Conservation (phyloP, 2,113 vertebrate species). For the Protomyctophum bolini region DNA sequence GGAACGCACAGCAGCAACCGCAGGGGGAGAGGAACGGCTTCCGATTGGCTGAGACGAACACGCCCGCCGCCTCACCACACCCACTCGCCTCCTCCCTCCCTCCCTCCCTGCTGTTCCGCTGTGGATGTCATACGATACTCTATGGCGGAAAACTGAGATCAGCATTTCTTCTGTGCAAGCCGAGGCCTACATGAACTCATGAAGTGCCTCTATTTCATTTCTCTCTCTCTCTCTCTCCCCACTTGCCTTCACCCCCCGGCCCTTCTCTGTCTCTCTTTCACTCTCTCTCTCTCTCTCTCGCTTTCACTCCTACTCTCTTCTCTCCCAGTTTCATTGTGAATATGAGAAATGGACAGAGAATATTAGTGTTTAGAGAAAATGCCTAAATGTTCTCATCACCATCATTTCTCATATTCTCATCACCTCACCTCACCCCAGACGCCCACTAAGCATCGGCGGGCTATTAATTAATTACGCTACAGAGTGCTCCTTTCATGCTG, state of each 20-base stretch:
- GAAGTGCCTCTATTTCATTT: too few relatives aligned
- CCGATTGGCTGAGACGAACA: slow-evolving; percentile 67
- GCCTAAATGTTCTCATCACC: not conserved
- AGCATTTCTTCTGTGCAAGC: slow-evolving; percentile 43
- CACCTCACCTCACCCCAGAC: slow-evolving; percentile 10
- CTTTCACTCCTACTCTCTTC: slow-evolving; percentile 33
- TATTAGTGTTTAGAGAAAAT: slow-evolving; percentile 5
- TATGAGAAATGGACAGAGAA: slow-evolving; percentile 6
- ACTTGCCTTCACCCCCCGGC: not conserved
- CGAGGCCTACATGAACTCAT: too few relatives aligned
- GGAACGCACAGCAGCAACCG: slow-evolving; percentile 53
- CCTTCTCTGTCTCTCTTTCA: slow-evolving; percentile 30
- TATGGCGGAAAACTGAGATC: slow-evolving; percentile 2
- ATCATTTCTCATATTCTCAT: not conserved
- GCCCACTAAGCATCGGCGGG: too few relatives aligned
- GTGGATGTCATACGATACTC: slow-evolving; percentile 54
- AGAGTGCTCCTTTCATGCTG: too few relatives aligned
- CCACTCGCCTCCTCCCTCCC: slow-evolving; percentile 9
- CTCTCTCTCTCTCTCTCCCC: slow-evolving; percentile 7
- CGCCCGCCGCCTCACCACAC: slow-evolving; percentile 56
- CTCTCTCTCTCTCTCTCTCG: slow-evolving; percentile 24
- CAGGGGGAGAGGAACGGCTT: slow-evolving; percentile 16
- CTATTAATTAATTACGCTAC: too few relatives aligned
- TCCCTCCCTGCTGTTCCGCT: slow-evolving; percentile 24
- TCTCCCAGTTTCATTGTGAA: slow-evolving; percentile 53